phyloP scores from a whole-genome alignment of 64 coral and sea anemone species.

The Astreopora myriophthalma region DNA sequence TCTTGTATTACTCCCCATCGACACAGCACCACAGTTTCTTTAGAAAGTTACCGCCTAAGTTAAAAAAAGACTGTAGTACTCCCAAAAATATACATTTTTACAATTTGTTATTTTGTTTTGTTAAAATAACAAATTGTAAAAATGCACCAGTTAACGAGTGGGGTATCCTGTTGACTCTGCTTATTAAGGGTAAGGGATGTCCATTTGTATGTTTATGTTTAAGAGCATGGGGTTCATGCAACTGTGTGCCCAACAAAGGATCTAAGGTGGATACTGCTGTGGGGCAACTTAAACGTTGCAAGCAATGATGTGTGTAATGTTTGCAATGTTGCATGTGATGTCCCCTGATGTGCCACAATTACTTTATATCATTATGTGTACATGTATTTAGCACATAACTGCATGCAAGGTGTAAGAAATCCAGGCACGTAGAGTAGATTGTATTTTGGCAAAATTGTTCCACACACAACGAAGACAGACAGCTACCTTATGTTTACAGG shows the following conservation, averaged over 20 bases:
- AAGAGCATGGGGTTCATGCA: background rate
- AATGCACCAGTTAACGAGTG: background rate
- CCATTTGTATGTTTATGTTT: background rate
- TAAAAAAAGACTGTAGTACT: background rate
- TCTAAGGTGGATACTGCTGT: background rate
- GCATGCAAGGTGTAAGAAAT: background rate
- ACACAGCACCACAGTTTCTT: no score
- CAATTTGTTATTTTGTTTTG: background rate
- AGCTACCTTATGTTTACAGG: background rate
- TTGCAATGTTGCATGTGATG: background rate
- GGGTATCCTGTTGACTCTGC: background rate
- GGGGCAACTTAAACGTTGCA: background rate
- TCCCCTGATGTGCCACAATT: background rate
- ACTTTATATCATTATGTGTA: conserved; percentile 2
- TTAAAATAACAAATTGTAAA: no score
- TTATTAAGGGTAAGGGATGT: background rate
- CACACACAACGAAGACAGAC: background rate
- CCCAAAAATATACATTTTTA: background rate
- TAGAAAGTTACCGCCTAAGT: background rate
- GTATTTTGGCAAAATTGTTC: background rate
- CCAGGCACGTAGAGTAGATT: background rate
- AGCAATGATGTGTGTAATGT: background rate
- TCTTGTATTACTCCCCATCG: no score
- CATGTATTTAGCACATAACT: background rate
- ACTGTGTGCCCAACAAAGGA: background rate